Conservation (phyloP, 2,797 vertebrate genomes). For the Octomys mimax region DNA sequence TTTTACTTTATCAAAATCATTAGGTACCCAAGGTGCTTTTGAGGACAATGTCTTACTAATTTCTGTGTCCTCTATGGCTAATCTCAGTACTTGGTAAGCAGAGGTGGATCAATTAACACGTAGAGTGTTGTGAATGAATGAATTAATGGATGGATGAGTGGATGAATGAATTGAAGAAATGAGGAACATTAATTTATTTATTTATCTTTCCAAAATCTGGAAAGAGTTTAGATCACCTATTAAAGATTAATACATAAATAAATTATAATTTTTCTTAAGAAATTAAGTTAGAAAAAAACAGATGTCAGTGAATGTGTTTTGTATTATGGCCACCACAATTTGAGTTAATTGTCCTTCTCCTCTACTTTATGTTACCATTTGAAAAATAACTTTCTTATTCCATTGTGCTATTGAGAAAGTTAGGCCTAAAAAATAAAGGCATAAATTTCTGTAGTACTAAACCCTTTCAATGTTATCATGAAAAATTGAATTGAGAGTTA, state of each 20-base stretch:
- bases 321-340: neutral
- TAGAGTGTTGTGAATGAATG: neutral
- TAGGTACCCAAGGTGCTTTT: neutral
- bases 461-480: neutral
- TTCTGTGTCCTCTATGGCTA: neutral
- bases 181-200: neutral
- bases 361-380: neutral
- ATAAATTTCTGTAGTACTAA: neutral
- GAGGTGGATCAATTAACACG: neutral
- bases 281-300: neutral
- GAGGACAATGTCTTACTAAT: neutral
- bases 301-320: neutral
- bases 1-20: neutral
- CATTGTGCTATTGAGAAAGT: neutral
- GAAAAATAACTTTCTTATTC: neutral
- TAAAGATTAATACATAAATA: neutral
- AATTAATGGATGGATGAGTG: neutral
- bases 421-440: neutral
- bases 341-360: neutral
- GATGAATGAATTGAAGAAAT: neutral
- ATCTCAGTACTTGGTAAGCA: neutral
- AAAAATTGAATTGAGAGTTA: neutral
- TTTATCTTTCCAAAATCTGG: neutral
- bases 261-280: neutral
- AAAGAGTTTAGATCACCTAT: neutral